Conservation (phyloP, 2,888 invertebrate genomes). For the Hydraecia micacea region DNA sequence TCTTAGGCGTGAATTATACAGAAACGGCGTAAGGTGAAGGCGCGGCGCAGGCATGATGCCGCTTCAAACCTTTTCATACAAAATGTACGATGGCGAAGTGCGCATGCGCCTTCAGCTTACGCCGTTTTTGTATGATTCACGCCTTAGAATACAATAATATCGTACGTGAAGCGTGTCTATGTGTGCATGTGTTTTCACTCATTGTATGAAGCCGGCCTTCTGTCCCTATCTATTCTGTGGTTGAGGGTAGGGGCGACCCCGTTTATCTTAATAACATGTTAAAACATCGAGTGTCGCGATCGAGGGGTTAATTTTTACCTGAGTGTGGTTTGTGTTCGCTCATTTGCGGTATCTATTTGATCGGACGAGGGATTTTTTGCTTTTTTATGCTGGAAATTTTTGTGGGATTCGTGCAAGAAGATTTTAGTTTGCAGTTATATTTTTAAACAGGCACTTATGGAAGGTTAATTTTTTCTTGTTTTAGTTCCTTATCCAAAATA, state of each 20-base stretch:
- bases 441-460: background rate
- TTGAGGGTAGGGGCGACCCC: constrained; percentile 73
- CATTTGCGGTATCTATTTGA: constrained; percentile 79
- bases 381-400: constrained; percentile 37
- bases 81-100: no score
- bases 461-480: background rate
- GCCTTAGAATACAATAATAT: background rate
- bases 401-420: background rate
- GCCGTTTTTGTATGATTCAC: no score
- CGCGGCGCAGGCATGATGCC: no score
- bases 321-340: constrained; percentile 74
- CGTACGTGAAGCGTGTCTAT: background rate
- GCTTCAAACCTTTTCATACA: no score
- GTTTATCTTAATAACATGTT: constrained; percentile 86
- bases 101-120: no score
- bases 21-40: no score
- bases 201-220: background rate
- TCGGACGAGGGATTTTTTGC: constrained; percentile 65
- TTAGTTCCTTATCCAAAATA: background rate
- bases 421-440: constrained; percentile 8
- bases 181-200: background rate
- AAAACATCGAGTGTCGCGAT: constrained; percentile 72
- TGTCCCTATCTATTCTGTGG: constrained; percentile 5
- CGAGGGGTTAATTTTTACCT: constrained; percentile 76
- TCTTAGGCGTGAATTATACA: no score